Evolutionary conservation across 2,888 invertebrate species (phyloP).

Genomic region (Pristionchus japonicus): DNA sequence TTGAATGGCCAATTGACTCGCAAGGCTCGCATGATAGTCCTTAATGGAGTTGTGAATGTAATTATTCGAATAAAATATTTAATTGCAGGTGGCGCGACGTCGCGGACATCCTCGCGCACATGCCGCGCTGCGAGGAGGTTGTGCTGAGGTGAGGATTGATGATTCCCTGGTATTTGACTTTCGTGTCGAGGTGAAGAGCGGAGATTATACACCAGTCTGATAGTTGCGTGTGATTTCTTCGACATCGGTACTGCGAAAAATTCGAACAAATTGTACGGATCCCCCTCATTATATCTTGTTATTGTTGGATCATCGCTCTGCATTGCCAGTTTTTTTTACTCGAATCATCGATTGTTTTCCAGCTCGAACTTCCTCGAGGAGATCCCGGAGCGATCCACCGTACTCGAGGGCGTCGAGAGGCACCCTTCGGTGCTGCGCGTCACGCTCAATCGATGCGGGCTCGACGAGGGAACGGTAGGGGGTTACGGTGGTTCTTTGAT

Average conservation of each 20-base stretch:
- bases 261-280: no score
- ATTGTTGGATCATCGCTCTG: no score
- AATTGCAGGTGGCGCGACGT: slow-evolving; percentile 11
- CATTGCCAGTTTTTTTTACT: no score
- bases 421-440: neutral
- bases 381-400: neutral
- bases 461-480: slow-evolving; percentile 46
- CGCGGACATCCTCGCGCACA: neutral
- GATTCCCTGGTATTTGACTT: no score
- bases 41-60: slow-evolving; percentile 69
- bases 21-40: no score
- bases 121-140: slow-evolving; percentile 29
- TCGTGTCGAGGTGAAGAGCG: no score
- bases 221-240: no score
- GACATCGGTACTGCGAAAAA: no score
- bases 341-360: no score
- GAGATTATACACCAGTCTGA: no score
- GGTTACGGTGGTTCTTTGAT: neutral
- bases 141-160: neutral
- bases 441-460: slow-evolving; percentile 18
- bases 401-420: neutral
- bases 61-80: slow-evolving; percentile 81
- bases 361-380: slow-evolving; percentile 27
- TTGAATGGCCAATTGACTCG: no score
- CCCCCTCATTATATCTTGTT: no score